Percentiles rank a stretch among this genome's conserved stretches.
phyloP scores from a whole-genome alignment of 2,113 vertebrate species.

The Dinomys branickii region DNA sequence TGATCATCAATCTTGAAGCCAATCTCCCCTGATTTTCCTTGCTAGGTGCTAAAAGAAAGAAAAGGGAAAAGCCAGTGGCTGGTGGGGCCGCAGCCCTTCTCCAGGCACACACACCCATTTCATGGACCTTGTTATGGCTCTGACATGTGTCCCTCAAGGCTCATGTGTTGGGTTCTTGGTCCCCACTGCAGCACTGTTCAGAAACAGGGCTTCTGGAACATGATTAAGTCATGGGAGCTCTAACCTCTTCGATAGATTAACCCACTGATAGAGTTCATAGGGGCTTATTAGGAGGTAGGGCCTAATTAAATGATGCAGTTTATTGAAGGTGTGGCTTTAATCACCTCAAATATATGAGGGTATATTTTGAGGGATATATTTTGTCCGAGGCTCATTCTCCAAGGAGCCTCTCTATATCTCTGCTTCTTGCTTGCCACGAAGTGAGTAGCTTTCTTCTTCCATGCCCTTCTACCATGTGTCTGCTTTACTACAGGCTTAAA shows the following conservation, averaged over 20 bases:
- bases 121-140: not conserved
- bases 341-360: too few relatives aligned
- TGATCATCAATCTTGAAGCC: not conserved
- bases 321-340: not conserved
- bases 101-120: not conserved
- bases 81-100: not conserved
- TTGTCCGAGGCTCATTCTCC: not conserved
- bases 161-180: not conserved
- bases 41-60: not conserved
- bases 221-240: not conserved
- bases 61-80: not conserved
- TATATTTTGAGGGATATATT: not conserved
- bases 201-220: not conserved
- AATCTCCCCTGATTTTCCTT: not conserved
- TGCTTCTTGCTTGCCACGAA: not conserved
- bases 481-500: not conserved
- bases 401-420: not conserved
- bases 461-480: not conserved
- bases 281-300: not conserved
- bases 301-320: not conserved
- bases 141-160: not conserved
- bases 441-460: not conserved
- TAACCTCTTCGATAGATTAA: not conserved
- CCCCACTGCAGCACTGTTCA: not conserved
- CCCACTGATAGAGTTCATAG: not conserved